A percentile compares a stretch with the other conserved stretches of the same genome.
Evolutionary conservation across 2,797 vertebrate genomes (phyloP).

Genomic region (Poeciliopsis paucimaculata): DNA sequence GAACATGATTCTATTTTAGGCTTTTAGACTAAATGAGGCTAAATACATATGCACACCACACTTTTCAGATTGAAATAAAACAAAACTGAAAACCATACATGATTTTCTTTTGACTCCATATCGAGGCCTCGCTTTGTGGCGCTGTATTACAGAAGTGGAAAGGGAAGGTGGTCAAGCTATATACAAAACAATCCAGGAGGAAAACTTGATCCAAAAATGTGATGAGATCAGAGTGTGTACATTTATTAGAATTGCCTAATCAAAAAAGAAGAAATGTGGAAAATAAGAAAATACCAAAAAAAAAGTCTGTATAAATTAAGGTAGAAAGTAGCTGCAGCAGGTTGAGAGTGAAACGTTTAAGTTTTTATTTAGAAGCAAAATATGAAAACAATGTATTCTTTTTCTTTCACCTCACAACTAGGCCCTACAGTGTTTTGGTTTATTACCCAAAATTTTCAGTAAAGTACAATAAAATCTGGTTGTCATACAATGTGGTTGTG

Average conservation of each 20-base stretch:
- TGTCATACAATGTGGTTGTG: background rate
- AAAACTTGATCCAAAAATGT: background rate
- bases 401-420: background rate
- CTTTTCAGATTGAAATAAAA: background rate
- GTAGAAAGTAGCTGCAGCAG: background rate
- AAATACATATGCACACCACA: background rate
- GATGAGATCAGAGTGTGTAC: background rate
- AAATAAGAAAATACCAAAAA: background rate
- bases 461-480: background rate
- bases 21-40: background rate
- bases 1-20: background rate
- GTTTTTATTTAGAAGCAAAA: background rate
- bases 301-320: background rate
- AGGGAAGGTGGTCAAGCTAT: background rate
- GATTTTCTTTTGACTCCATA: background rate
- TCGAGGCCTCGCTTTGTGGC: background rate
- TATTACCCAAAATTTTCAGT: background rate
- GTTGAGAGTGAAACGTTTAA: background rate
- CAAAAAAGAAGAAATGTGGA: background rate
- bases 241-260: background rate
- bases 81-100: background rate
- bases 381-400: background rate
- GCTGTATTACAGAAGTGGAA: background rate
- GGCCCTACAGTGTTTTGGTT: no score
- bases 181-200: background rate